A percentile compares a stretch with the other conserved stretches of the same genome.
These are phyloP conservation scores for Portunus trituberculatus DNA, from an alignment of 1,140 invertebrate species.

Conservation along the genomic window DNA sequence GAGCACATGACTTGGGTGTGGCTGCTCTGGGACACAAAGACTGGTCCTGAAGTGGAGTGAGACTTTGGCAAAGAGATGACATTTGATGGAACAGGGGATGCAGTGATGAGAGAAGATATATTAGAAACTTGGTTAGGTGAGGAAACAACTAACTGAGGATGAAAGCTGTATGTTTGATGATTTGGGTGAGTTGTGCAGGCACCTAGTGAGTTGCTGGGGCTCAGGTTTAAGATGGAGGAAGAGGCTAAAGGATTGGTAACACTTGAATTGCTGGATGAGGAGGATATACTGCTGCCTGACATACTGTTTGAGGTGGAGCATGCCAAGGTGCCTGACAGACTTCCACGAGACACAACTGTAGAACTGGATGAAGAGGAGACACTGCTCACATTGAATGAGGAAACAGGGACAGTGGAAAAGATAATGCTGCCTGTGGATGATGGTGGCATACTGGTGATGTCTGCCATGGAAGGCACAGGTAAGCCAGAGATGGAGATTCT, in stretches of 20 bases:
- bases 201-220: background rate
- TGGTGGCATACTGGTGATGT: slow-evolving; percentile 17
- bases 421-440: slow-evolving; percentile 46
- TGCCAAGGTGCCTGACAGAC: background rate
- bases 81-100: slow-evolving; percentile 30
- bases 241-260: background rate
- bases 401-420: slow-evolving; percentile 34
- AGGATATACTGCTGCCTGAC: slow-evolving; percentile 18
- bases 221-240: background rate
- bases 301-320: background rate
- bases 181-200: background rate
- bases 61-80: slow-evolving; percentile 36
- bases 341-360: background rate
- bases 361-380: background rate
- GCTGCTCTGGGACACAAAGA: slow-evolving; percentile 39
- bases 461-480: slow-evolving; percentile 31
- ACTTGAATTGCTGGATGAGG: background rate
- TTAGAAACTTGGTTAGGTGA: slow-evolving; percentile 23
- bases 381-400: background rate
- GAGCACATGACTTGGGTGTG: slow-evolving; percentile 57
- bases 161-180: slow-evolving; percentile 34
- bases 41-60: background rate
- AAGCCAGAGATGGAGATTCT: slow-evolving; percentile 25
- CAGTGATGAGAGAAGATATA: background rate
- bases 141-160: slow-evolving; percentile 45